Evolutionary conservation across 2,888 invertebrate genomes (phyloP).

Genomic region (Vandiemenella viatica): DNA sequence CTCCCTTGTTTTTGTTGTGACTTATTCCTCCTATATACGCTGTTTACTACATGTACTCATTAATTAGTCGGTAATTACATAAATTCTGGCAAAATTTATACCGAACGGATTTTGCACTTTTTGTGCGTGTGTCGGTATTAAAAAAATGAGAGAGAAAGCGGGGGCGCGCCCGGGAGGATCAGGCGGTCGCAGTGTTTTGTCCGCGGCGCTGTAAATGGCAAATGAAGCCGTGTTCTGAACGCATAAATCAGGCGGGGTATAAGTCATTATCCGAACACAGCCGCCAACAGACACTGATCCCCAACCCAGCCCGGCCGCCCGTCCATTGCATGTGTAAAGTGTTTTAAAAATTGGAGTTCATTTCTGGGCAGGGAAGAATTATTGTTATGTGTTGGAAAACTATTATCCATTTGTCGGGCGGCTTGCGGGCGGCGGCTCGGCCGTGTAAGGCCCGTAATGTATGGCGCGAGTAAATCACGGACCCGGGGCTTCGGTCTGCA

Average conservation of each 20-base stretch:
- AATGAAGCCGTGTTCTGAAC: background rate
- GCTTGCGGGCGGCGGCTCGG: background rate
- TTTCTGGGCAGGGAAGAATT: constrained; percentile 13
- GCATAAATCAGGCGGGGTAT: background rate
- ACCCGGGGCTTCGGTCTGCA: background rate
- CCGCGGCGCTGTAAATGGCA: constrained; percentile 24
- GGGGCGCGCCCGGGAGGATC: background rate
- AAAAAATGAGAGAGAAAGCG: no score
- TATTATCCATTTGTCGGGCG: constrained; percentile 14
- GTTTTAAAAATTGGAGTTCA: constrained; percentile 16
- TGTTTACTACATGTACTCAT: constrained; percentile 2
- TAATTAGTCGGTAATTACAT: constrained; percentile 3
- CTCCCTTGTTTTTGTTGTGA: background rate
- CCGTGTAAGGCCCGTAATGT: constrained; percentile 9
- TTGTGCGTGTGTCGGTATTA: no score
- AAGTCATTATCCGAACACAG: background rate
- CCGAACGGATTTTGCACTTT: background rate
- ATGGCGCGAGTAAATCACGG: constrained; percentile 13
- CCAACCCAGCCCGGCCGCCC: constrained; percentile 20
- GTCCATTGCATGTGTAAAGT: constrained; percentile 15
- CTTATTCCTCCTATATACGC: background rate
- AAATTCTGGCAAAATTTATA: constrained; percentile 2
- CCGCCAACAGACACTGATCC: constrained; percentile 22
- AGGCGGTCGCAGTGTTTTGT: background rate
- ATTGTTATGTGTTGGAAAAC: constrained; percentile 11